Evolutionary conservation across 2,113 vertebrate genomes (phyloP).

Genomic region (Aspiorhynchus laticeps): DNA sequence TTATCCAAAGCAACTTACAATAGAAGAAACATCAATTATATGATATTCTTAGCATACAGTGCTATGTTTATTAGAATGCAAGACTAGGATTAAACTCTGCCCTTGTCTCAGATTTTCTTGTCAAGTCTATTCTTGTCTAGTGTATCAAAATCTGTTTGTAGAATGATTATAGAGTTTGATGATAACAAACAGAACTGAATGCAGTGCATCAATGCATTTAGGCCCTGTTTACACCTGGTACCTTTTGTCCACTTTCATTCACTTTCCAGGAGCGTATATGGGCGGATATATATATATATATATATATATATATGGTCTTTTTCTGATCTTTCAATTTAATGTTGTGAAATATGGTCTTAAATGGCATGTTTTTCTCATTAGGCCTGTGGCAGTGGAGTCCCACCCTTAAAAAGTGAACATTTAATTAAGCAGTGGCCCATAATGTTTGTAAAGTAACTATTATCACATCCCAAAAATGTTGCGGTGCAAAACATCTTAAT

Average conservation of each 20-base stretch:
- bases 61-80: neutral
- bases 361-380: neutral
- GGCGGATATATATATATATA: too few species aligned
- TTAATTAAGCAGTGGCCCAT: neutral
- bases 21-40: neutral
- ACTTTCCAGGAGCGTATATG: too few species aligned
- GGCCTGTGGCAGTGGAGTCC: neutral
- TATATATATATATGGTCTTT: too few species aligned
- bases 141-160: neutral
- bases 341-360: neutral
- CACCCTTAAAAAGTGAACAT: neutral
- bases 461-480: neutral
- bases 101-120: neutral
- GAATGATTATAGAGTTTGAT: neutral
- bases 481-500: conserved; percentile 1
- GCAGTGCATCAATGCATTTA: neutral
- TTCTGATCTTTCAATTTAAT: neutral
- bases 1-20: neutral
- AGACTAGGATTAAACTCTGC: neutral
- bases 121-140: neutral
- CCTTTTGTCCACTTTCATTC: too few species aligned
- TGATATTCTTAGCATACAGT: neutral
- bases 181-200: neutral
- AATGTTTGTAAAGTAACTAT: neutral
- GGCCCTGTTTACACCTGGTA: too few species aligned